Conservation (phyloP, 2,797 vertebrate genomes). For the Gymnocypris eckloni region DNA sequence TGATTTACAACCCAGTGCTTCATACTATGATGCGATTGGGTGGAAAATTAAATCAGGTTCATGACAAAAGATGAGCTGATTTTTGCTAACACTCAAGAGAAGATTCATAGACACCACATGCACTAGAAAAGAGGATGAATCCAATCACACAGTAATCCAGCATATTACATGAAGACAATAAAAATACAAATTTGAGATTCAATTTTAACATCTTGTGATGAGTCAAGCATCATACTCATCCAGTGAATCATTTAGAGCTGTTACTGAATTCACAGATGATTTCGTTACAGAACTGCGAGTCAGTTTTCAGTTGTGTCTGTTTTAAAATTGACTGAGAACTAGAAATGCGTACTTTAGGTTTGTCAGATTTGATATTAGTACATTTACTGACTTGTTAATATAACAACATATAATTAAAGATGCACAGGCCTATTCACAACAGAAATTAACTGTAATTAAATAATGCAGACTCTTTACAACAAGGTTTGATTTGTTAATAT, state of each 20-base stretch:
- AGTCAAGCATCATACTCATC: not conserved
- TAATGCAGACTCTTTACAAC: not conserved
- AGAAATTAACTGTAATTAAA: not conserved
- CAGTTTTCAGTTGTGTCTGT: not conserved
- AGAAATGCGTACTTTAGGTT: not conserved
- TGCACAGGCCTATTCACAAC: not conserved
- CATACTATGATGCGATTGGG: slow-evolving; percentile 27
- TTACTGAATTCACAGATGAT: not conserved
- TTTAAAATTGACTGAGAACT: not conserved
- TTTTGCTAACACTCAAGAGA: slow-evolving; percentile 16
- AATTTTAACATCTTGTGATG: slow-evolving; percentile 1
- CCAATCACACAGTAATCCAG: slow-evolving; percentile 12
- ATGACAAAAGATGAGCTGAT: slow-evolving; percentile 16
- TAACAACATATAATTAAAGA: not conserved
- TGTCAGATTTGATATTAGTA: not conserved
- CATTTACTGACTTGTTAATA: not conserved
- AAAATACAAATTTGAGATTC: not conserved
- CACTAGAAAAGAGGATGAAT: slow-evolving; percentile 5
- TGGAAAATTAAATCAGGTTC: slow-evolving; percentile 45
- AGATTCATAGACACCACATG: not conserved
- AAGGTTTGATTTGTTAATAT: not conserved
- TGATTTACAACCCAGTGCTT: slow-evolving; percentile 29
- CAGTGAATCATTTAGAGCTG: slow-evolving; percentile 15
- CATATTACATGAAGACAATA: not conserved
- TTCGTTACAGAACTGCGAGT: not conserved